Base-by-base conservation (phyloP, 2,888 invertebrate species). In the Tenthredo livida region DNA sequence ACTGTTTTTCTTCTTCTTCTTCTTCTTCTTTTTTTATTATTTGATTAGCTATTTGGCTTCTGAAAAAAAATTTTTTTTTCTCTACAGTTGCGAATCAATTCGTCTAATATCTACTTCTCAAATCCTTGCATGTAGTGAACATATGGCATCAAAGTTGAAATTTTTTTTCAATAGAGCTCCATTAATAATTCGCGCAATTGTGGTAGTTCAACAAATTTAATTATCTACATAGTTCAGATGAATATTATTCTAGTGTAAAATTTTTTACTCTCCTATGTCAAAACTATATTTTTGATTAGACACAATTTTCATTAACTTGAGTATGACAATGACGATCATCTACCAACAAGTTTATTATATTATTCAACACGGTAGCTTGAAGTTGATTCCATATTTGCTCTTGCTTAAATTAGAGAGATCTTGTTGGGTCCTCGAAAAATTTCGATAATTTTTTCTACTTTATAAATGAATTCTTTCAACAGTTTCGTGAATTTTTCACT, bases 181-280 rank as follows among this genome's bases (percentile, higher is more conserved):
- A 54, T 47, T 47, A 47, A 47, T 47, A 47, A 47, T 47, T 33
- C n/a, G 17, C 54, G 77, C 77, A 77, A 77, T 54, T 54, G 54
- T 54, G 54, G 12, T n/a, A 21, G 29, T 73, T 15, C 43, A 73
- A 73, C 40, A 25, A 73, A 73, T 73, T 73, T 6, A 40, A 73
- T 73, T 73, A 43, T 33, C 33, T 25, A 21, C 21, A 47, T 21
- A 21, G 4, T 21, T 73, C 40, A 43, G 5, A 25, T 73, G 21
- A 73, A 73, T n/a, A 73, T n/a, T 21, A 73, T 43, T 21, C 43
- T 5, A 47, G 17, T 12, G 33, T 21, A 15, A 40, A 12, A 43
- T 73, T 73, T 25, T 25, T 3, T 21, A 21, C 6, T 73, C 12
- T 73, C 15, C 15, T 17, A 17, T 33, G 1, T 29, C 15, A 33